These are phyloP conservation scores for Tipula lateralis DNA, from an alignment of 2,888 invertebrate species.

Conservation along the genomic window DNA sequence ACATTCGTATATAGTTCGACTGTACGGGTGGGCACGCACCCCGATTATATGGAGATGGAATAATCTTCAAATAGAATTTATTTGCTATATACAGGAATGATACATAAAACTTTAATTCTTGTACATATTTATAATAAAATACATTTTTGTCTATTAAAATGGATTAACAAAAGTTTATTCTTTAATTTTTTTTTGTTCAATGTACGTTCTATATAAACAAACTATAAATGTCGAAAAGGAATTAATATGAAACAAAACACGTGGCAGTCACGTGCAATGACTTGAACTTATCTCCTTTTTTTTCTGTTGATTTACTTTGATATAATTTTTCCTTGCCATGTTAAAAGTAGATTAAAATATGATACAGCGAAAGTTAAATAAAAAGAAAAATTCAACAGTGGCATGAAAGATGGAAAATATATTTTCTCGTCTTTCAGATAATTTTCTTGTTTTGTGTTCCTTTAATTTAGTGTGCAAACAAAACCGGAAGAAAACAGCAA, in stretches of 20 bases:
- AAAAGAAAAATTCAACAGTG: not conserved
- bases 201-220: not conserved
- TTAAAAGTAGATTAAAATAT: constrained; percentile 24
- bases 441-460: not conserved
- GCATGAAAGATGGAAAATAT: not conserved
- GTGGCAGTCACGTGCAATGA: not conserved
- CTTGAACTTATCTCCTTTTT: constrained; percentile 4
- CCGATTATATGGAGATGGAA: not conserved
- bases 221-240: not conserved
- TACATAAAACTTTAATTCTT: not conserved
- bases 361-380: not conserved
- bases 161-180: not conserved
- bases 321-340: not conserved
- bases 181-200: not conserved
- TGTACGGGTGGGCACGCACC: too few relatives aligned
- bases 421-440: not conserved
- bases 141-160: not conserved
- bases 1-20: not conserved
- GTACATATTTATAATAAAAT: constrained; percentile 6
- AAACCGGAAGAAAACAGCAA: constrained; percentile 1
- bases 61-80: not conserved
- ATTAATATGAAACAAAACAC: not conserved
- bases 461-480: not conserved
- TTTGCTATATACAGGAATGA: not conserved
- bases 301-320: constrained; percentile 24